These are phyloP conservation scores for Bagarius yarrelli DNA, from an alignment of 2,113 vertebrate genomes.

Conservation along the genomic window DNA sequence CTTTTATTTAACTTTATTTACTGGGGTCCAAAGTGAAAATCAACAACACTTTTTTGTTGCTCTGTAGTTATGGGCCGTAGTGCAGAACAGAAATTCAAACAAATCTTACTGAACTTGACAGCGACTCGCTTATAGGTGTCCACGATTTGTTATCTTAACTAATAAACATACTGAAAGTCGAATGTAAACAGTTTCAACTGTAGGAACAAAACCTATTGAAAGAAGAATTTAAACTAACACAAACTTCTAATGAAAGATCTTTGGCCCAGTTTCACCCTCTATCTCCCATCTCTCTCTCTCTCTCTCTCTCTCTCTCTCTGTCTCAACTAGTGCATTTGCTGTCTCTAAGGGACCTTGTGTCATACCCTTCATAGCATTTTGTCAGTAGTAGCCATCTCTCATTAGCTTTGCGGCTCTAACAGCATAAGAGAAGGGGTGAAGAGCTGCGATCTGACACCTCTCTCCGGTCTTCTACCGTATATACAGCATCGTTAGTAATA, in stretches of 20 bases:
- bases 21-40: neutral
- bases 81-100: neutral
- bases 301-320: neutral
- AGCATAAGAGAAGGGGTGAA: constrained; percentile 23
- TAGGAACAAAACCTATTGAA: constrained; percentile 11
- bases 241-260: constrained; percentile 40
- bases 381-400: constrained; percentile 63
- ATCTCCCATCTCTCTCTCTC: too few species aligned
- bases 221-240: constrained; percentile 37
- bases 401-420: constrained; percentile 62
- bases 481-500: constrained; percentile 42
- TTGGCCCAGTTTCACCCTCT: constrained; percentile 30
- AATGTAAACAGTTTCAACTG: neutral
- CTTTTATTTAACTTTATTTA: neutral
- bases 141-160: too few species aligned
- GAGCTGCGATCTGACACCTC: constrained; percentile 34
- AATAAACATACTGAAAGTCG: neutral
- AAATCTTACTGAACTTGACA: neutral
- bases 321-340: neutral
- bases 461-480: constrained; percentile 7
- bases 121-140: neutral
- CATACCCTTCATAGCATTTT: constrained; percentile 59
- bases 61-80: neutral
- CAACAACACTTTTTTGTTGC: neutral
- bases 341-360: constrained; percentile 54